Base-by-base conservation (phyloP, 2,113 vertebrate species). In the Lepisosteus oculatus region DNA sequence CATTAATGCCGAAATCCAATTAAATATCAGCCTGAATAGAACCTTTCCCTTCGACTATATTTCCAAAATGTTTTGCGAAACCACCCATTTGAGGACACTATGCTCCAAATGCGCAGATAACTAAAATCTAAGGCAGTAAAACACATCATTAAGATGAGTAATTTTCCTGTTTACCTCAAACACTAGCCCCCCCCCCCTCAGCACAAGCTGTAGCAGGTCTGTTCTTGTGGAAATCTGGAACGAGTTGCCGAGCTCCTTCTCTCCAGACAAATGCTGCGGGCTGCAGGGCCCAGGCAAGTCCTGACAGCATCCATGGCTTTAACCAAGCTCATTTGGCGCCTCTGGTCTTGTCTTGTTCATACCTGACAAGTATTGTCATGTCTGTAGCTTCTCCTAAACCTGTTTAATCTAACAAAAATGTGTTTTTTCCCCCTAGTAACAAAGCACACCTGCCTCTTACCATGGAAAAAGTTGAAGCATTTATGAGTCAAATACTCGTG, bases 331-430 rank as follows among this genome's bases (percentile, higher is more conserved):
- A 84, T 86, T 84, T 92, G 96, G 97, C 97, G 95, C 97, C 97
- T 98, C 96, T 93, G 94, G 96, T 98, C 97, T 96, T 98, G 97
- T 95, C 95, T 94, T 87, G 84, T 85, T 93, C 95, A 97, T 96
- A 93, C 93, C 93, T 94, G 90, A 90, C 97, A 95, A 91, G 97
- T 95, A 93, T 86, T 82, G 90, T 97, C 97, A 94, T 89, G 97
- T 93, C 95, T 84, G 63, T 45, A 87, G 79, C 88, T 82, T 93
- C 90, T 92, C 90, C 83, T 69, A 65, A 89, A 90, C 91, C 90
- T 82, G 87, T 92, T 94, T 91, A 92, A 92, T 92, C 92, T 83
- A 87, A 83, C 83, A 86, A 83, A 83, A 80, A 87, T 77, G 77
- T 78, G 72, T 75, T 2, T 12, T 41, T 64, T 64, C 41, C 65